Evolutionary conservation across 2,797 vertebrate genomes (phyloP).

Genomic region (Pseudochirops cupreus): DNA sequence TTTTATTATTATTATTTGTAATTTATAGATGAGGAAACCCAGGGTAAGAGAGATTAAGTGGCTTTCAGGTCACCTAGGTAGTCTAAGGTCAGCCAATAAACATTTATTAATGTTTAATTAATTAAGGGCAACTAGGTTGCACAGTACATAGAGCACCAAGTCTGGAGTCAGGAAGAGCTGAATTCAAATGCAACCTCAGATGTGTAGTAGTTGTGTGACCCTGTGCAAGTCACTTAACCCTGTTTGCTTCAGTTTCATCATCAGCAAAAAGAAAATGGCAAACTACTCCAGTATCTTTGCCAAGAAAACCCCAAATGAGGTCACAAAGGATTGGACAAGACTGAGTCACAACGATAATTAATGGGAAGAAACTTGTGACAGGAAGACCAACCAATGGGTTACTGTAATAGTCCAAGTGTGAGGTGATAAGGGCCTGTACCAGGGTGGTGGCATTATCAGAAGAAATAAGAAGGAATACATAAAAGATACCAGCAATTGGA

Average conservation of each 20-base stretch:
- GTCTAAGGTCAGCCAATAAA: background rate
- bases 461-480: background rate
- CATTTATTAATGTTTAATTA: background rate
- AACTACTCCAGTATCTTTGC: background rate
- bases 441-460: background rate
- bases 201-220: background rate
- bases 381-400: background rate
- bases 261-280: background rate
- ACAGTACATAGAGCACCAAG: background rate
- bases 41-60: background rate
- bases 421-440: background rate
- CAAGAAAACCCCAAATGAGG: background rate
- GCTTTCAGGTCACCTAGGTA: background rate
- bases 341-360: background rate
- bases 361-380: background rate
- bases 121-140: background rate
- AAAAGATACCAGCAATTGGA: background rate
- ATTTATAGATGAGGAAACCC: background rate
- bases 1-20: background rate
- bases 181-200: background rate
- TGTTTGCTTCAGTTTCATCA: background rate
- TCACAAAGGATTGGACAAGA: background rate
- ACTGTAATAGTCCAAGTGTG: background rate
- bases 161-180: background rate
- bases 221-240: background rate